Evolutionary conservation across 1,140 invertebrate species (phyloP).

Genomic region (Melitaea cinxia): DNA sequence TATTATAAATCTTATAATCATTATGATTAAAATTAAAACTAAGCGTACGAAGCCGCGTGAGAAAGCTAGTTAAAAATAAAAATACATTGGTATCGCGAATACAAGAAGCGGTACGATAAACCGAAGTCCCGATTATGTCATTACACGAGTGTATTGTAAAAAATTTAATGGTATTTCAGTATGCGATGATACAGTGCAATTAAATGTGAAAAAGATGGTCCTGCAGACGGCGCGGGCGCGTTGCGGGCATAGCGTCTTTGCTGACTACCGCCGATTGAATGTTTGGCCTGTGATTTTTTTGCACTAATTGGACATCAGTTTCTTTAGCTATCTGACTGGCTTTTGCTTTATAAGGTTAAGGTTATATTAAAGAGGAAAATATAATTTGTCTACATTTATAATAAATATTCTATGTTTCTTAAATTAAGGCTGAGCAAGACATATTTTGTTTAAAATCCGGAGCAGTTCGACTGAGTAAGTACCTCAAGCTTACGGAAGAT

Average conservation of each 20-base stretch:
- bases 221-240: slow-evolving; percentile 42
- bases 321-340: slow-evolving; percentile 21
- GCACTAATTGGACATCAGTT: slow-evolving; percentile 35
- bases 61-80: slow-evolving; percentile 12
- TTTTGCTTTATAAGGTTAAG: slow-evolving; percentile 11
- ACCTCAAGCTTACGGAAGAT: too few species aligned
- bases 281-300: slow-evolving; percentile 35
- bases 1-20: too few species aligned
- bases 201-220: slow-evolving; percentile 46
- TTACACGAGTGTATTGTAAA: slow-evolving; percentile 50
- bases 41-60: background rate
- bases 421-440: too few species aligned
- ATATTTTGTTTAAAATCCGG: too few species aligned
- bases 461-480: too few species aligned
- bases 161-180: slow-evolving; percentile 65
- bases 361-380: background rate
- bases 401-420: too few species aligned
- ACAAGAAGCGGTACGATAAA: slow-evolving; percentile 16
- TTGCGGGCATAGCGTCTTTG: slow-evolving; percentile 42
- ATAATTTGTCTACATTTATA: too few species aligned
- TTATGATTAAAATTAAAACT: too few species aligned
- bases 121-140: slow-evolving; percentile 62
- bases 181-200: slow-evolving; percentile 74
- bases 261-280: slow-evolving; percentile 26
- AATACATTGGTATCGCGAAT: slow-evolving; percentile 14